Conservation (phyloP, 1,140 invertebrate species). For the Mamestra configurata region DNA sequence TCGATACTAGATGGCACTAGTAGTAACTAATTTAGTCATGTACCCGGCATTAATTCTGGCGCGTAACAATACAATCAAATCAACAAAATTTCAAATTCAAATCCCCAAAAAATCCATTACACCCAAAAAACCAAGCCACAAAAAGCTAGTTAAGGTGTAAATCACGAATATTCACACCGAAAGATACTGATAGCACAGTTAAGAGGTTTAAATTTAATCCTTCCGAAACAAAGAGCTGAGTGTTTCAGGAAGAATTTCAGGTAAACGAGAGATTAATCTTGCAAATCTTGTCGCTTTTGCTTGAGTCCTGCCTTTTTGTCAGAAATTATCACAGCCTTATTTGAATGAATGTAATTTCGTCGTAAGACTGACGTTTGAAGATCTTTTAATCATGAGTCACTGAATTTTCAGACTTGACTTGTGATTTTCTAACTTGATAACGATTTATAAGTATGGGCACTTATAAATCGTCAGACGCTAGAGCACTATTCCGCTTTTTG, state of each 20-base stretch:
- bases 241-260: slow-evolving; percentile 38
- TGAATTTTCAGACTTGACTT: background rate
- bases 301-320: slow-evolving; percentile 19
- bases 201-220: slow-evolving; percentile 44
- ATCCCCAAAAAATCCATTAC: slow-evolving; percentile 4
- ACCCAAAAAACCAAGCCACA: background rate
- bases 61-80: too few relatives aligned
- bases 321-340: slow-evolving; percentile 12
- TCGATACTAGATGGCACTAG: too few relatives aligned
- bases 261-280: slow-evolving; percentile 43
- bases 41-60: too few relatives aligned
- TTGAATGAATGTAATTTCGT: slow-evolving; percentile 10
- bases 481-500: too few relatives aligned
- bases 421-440: too few relatives aligned
- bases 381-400: background rate
- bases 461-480: too few relatives aligned
- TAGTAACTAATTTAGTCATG: too few relatives aligned
- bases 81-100: background rate
- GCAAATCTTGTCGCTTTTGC: slow-evolving; percentile 32
- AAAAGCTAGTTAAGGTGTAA: slow-evolving; percentile 25
- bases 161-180: slow-evolving; percentile 9
- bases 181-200: slow-evolving; percentile 40
- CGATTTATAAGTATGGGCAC: too few relatives aligned
- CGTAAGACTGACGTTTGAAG: background rate
- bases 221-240: slow-evolving; percentile 39